phyloP scores from a whole-genome alignment of 2,888 invertebrate species.

The Rhyacophila evoluta region DNA sequence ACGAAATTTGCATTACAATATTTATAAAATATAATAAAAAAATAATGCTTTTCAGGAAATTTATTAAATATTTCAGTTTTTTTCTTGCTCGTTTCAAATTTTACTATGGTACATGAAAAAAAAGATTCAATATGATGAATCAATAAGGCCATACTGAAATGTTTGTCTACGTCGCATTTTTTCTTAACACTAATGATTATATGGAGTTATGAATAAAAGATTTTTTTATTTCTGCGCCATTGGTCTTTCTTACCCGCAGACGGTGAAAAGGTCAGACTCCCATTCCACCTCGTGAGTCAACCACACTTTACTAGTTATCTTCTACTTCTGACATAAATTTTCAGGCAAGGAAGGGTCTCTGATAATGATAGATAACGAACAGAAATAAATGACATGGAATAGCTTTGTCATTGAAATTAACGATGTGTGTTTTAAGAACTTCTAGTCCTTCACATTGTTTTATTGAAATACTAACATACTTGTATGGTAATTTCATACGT shows the following conservation, averaged over 20 bases:
- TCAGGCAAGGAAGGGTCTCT: neutral
- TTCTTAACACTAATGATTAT: neutral
- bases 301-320: conserved; percentile 3
- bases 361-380: conserved; percentile 24
- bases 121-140: neutral
- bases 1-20: too few species aligned
- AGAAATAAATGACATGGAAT: conserved; percentile 7
- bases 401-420: conserved; percentile 20
- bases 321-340: conserved; percentile 4
- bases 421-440: neutral
- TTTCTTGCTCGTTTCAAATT: neutral
- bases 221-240: conserved; percentile 24
- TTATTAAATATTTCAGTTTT: too few species aligned
- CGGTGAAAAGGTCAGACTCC: conserved; percentile 18
- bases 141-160: neutral
- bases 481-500: neutral
- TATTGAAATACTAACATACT: neutral
- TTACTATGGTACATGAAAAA: neutral
- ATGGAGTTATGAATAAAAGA: conserved; percentile 18
- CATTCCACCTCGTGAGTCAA: neutral
- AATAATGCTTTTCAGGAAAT: too few species aligned
- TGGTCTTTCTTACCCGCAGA: conserved; percentile 18
- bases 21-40: too few species aligned
- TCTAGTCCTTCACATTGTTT: neutral
- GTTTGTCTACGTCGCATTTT: conserved; percentile 5